phyloP scores from a whole-genome alignment of 2,888 invertebrate species.

The Cataglyphis rosenhaueri region DNA sequence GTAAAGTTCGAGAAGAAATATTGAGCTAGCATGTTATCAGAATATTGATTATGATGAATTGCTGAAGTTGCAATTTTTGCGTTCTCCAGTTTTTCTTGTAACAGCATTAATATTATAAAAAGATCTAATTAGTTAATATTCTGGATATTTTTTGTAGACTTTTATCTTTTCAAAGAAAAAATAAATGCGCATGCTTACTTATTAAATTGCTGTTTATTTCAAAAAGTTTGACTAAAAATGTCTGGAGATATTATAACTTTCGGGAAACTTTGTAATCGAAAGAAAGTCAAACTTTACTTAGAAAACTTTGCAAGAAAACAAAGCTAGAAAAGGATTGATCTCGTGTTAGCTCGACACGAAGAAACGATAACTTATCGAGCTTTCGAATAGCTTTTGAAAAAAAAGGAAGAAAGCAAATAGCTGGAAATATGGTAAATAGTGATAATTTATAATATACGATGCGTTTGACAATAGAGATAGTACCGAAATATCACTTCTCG shows the following conservation, averaged over 20 bases:
- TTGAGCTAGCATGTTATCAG: too few species aligned
- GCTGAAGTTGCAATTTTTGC: too few species aligned
- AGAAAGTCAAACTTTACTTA: not conserved
- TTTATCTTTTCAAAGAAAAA: not conserved
- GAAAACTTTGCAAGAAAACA: not conserved
- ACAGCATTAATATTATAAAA: not conserved
- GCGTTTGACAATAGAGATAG: constrained; percentile 5
- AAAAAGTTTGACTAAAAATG: not conserved
- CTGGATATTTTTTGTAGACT: not conserved
- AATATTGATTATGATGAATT: too few species aligned
- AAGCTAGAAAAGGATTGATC: not conserved
- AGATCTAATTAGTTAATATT: not conserved
- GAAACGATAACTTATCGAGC: constrained; percentile 13
- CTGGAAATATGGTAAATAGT: not conserved
- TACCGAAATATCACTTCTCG: constrained; percentile 7
- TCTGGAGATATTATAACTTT: constrained; percentile 6
- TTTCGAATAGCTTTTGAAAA: not conserved
- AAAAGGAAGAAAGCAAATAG: not conserved
- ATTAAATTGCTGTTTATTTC: not conserved
- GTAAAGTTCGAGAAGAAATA: too few species aligned
- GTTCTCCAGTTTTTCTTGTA: too few species aligned
- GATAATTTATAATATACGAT: constrained; percentile 27
- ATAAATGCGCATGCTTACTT: not conserved
- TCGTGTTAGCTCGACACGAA: not conserved
- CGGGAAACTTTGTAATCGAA: not conserved